Base-by-base conservation (phyloP, 2,797 vertebrate species). In the Thaleichthys pacificus region DNA sequence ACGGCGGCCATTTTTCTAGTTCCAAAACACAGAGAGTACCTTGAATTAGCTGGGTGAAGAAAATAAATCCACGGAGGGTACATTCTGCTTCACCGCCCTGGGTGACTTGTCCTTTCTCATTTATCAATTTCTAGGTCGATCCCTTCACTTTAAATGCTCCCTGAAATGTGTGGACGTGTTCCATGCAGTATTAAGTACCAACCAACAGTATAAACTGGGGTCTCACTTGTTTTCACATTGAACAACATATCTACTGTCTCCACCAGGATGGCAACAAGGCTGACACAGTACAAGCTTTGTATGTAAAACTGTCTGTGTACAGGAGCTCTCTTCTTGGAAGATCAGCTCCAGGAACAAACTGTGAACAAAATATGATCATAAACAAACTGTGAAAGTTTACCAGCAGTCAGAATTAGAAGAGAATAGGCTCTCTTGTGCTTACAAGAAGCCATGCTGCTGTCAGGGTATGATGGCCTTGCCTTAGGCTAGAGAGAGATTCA, bases 21-120 rank as follows among this genome's bases (percentile, higher is more conserved):
- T 77, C 82, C 76, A 74, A 38, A 76, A 78, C 71, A 70, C 64
- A 42, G 42, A 47, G 12, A 47, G 11, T 75, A 74, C 72, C 76
- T 86, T 77, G 83, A 84, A 83, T 77, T 80, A 72, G 80, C 70
- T 81, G 83, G 81, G 78, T 75, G 76, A 24, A 26, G 82, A 77
- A 73, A 75, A 75, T 86, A 80, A 87, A 91, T 89, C 82, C 83
- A 81, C 85, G 87, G 84, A 75, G 82, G 61, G 32, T 79, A 68
- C 38, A 75, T 30, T 69, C 68, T 81, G 28, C 71, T 65, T 9
- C 47, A 24, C 65, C 17, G 19, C 15, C 24, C 3, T 17, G 22
- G 1, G 47, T 19, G 17, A 24, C 22, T 49, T 5, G 3, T 49
- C 22, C 17, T 67, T 54, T 47, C 17, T 14, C 49, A 51, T 67